These are phyloP conservation scores for Coreius guichenoti DNA, from an alignment of 2,797 vertebrate genomes.

Conservation along the genomic window DNA sequence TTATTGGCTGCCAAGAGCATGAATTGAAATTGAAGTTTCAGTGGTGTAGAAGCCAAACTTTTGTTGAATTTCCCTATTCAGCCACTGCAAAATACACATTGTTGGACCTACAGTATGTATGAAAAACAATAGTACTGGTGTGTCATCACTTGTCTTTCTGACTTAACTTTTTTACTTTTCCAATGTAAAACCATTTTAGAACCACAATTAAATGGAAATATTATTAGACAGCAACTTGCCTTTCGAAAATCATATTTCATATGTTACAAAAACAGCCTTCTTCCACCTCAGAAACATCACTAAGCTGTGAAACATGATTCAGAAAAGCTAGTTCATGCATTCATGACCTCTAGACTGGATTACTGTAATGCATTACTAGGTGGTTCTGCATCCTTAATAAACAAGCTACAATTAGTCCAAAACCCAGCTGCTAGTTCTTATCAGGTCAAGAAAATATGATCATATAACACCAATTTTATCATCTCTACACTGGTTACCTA, in stretches of 20 bases:
- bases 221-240: neutral
- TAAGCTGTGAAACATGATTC: neutral
- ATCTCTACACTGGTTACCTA: too few species aligned
- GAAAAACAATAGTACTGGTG: neutral
- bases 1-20: neutral
- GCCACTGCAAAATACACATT: neutral
- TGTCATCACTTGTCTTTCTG: neutral
- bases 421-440: too few species aligned
- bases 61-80: neutral
- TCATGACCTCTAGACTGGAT: too few species aligned
- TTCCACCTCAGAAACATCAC: neutral
- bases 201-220: neutral
- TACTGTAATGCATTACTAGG: too few species aligned
- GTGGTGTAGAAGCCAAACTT: neutral
- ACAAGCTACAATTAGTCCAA: too few species aligned
- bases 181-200: neutral
- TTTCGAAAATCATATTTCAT: neutral
- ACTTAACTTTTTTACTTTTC: neutral
- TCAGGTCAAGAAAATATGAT: too few species aligned
- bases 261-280: neutral
- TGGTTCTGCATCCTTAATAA: too few species aligned
- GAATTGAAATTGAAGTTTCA: neutral
- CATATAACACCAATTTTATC: too few species aligned
- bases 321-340: too few species aligned
- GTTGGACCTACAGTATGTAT: neutral